phyloP scores from a whole-genome alignment of 2,888 invertebrate species.

The Melinaea marsaeus region DNA sequence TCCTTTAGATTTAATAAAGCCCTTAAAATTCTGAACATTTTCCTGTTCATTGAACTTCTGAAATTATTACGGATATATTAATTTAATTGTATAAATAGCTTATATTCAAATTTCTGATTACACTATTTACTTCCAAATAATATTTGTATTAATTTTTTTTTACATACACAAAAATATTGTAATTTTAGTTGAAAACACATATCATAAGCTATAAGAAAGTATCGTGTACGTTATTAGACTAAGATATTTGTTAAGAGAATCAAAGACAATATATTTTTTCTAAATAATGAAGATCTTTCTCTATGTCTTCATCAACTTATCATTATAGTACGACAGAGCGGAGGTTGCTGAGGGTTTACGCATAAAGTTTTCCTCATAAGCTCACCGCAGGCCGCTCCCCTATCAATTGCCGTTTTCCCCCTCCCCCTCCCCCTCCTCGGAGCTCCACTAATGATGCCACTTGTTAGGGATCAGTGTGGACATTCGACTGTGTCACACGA shows the following conservation, averaged over 20 bases:
- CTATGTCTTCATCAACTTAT: conserved; percentile 53
- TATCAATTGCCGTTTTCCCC: conserved; percentile 62
- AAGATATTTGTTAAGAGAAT: background rate
- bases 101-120: conserved; percentile 4
- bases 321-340: conserved; percentile 39
- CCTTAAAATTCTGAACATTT: conserved; percentile 29
- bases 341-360: conserved; percentile 59
- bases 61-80: conserved; percentile 31
- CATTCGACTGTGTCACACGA: conserved; percentile 69
- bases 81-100: conserved; percentile 15
- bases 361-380: conserved; percentile 73
- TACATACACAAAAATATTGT: background rate
- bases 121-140: background rate
- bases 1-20: conserved; percentile 14
- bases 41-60: conserved; percentile 29
- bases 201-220: no score
- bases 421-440: conserved; percentile 37
- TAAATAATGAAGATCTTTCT: conserved; percentile 1
- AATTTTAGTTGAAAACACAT: background rate
- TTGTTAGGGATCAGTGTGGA: conserved; percentile 74
- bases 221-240: no score
- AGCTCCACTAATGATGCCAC: conserved; percentile 72
- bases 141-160: background rate
- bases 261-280: background rate
- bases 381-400: conserved; percentile 70